Conservation (phyloP, 1,140 invertebrate genomes). For the Drosophila insularis region DNA sequence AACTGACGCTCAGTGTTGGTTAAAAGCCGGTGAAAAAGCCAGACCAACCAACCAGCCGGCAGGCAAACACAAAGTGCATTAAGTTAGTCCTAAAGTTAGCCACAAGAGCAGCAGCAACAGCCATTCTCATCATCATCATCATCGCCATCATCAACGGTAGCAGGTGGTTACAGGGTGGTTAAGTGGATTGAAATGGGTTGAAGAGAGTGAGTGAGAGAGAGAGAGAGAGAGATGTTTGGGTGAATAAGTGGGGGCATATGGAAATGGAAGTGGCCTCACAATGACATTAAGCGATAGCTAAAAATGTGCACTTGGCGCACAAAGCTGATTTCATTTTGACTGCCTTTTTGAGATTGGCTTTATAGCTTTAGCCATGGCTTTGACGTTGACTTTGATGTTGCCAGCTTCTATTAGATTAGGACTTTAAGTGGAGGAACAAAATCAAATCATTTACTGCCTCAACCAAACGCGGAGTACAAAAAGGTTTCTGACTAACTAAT, state of each 20-base stretch:
- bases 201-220: neutral
- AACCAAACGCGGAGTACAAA: neutral
- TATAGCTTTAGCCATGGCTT: conserved; percentile 4
- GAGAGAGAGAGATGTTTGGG: neutral
- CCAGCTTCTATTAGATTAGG: conserved; percentile 3
- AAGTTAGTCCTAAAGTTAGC: conserved; percentile 19
- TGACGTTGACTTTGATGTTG: conserved; percentile 7
- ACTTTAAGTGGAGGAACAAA: neutral
- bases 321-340: conserved; percentile 35
- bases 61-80: conserved; percentile 21
- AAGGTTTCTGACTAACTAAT: neutral
- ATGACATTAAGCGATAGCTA: conserved; percentile 17
- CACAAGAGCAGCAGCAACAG: conserved; percentile 8
- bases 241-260: conserved; percentile 11
- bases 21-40: conserved; percentile 31
- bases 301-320: conserved; percentile 13
- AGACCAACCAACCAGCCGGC: neutral
- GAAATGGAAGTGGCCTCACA: conserved; percentile 13
- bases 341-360: conserved; percentile 31
- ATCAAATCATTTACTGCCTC: neutral
- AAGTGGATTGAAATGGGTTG: conserved; percentile 5
- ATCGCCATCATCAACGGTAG: neutral
- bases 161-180: neutral
- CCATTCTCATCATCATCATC: neutral
- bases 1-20: conserved; percentile 38